These are phyloP conservation scores for Agapornis roseicollis DNA, from an alignment of 2,113 vertebrate species.

Conservation along the genomic window DNA sequence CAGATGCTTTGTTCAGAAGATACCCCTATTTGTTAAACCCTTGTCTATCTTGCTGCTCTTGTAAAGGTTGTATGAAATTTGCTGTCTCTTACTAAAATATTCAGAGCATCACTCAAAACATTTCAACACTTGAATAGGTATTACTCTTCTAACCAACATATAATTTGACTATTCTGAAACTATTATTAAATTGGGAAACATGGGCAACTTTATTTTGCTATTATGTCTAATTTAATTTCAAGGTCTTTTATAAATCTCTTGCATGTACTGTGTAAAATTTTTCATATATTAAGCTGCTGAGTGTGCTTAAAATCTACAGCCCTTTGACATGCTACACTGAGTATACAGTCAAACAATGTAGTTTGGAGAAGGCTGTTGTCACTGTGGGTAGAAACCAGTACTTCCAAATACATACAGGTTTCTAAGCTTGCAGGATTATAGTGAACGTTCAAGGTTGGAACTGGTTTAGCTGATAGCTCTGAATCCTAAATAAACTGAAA, in stretches of 20 bases:
- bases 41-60: not conserved
- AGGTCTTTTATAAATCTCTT: not conserved
- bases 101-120: conserved; percentile 65
- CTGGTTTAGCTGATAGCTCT: not conserved
- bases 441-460: not conserved
- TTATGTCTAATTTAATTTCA: not conserved
- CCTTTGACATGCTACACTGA: not conserved
- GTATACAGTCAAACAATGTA: not conserved
- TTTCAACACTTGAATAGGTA: conserved; percentile 43
- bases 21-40: not conserved
- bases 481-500: not conserved
- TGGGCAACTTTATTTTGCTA: not conserved
- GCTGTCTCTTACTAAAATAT: conserved; percentile 63
- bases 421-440: not conserved
- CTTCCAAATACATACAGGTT: not conserved
- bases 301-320: not conserved
- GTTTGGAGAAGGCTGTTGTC: not conserved
- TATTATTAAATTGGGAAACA: not conserved
- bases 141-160: conserved; percentile 43
- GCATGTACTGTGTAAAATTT: not conserved
- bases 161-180: not conserved
- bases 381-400: not conserved
- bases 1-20: not conserved
- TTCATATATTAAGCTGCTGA: not conserved
- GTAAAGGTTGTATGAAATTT: conserved; percentile 37